Percentiles rank a stretch among this genome's conserved stretches.
Evolutionary conservation across 1,140 invertebrate species (phyloP).

Genomic region (Bemisia tabaci): DNA sequence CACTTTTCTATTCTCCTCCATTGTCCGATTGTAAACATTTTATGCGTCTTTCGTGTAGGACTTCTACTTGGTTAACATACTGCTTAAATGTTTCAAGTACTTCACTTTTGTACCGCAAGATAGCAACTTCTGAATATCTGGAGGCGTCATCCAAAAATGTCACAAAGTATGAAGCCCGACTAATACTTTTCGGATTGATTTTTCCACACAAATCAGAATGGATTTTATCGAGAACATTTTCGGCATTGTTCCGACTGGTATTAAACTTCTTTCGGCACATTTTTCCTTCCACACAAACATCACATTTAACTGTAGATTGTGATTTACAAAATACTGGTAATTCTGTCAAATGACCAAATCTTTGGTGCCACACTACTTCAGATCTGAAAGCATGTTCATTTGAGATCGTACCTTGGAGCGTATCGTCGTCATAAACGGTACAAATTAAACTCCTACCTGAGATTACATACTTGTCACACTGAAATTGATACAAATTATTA

Average conservation of each 20-base stretch:
- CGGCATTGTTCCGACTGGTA: background rate
- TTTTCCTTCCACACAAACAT: background rate
- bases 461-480: background rate
- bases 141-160: background rate
- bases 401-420: background rate
- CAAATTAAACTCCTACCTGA: background rate
- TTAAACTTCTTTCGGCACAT: background rate
- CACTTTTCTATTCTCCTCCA: slow-evolving; percentile 20
- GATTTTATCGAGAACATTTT: background rate
- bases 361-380: background rate
- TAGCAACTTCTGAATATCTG: too few species aligned
- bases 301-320: background rate
- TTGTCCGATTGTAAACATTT: too few species aligned
- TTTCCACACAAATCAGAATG: background rate
- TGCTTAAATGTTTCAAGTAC: too few species aligned
- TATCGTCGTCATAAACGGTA: background rate
- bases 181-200: background rate
- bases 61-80: too few species aligned
- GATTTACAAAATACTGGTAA: background rate
- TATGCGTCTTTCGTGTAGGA: too few species aligned
- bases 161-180: background rate
- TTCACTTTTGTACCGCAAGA: too few species aligned
- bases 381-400: background rate
- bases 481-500: background rate
- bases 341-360: background rate